These are phyloP conservation scores for Anniella stebbinsi DNA, from an alignment of 2,797 vertebrate genomes.

Conservation along the genomic window DNA sequence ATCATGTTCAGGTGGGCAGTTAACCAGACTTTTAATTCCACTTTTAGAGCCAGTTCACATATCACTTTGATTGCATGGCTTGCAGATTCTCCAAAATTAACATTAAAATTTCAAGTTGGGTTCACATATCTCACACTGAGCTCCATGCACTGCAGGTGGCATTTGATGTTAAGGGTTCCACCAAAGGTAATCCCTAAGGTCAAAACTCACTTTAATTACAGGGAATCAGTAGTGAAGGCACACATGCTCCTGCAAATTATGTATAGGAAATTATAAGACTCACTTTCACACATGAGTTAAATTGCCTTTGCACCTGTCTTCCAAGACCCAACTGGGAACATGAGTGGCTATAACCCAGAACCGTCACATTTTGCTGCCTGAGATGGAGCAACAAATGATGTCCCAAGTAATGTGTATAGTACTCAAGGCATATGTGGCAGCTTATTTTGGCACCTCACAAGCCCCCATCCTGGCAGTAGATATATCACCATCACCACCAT, in stretches of 20 bases:
- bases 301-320: neutral
- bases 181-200: neutral
- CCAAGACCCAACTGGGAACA: neutral
- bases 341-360: neutral
- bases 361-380: neutral
- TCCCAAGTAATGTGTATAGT: neutral
- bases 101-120: neutral
- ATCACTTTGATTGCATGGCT: neutral
- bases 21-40: neutral
- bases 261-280: neutral
- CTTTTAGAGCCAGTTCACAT: neutral
- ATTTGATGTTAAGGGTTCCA: too few relatives aligned
- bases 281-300: neutral
- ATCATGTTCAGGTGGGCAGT: too few relatives aligned
- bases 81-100: neutral
- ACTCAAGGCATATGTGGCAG: neutral
- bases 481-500: too few relatives aligned
- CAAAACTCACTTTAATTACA: neutral
- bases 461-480: neutral
- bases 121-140: too few relatives aligned
- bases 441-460: neutral
- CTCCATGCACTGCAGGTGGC: too few relatives aligned
- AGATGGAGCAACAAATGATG: neutral
- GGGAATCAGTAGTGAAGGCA: neutral
- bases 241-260: neutral